Evolutionary conservation across 2,797 vertebrate species (phyloP), one percentile per base, ranked within the genome.

Genomic region (Novumbra hubbsi): DNA sequence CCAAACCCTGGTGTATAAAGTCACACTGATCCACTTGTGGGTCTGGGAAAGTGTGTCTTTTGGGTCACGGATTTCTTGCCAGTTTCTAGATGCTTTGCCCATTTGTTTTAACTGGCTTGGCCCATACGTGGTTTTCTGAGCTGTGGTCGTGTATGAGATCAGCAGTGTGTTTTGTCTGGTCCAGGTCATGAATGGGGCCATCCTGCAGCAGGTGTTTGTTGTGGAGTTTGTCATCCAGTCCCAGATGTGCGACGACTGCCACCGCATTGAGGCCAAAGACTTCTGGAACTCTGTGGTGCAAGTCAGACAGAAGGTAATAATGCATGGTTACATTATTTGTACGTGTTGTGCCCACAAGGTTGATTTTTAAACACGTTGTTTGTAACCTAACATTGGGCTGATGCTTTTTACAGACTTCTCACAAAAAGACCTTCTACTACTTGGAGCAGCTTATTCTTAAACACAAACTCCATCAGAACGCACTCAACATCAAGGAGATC

Each of bases 401-500:
- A 12, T 65, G 17, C 48, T 32, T 52, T 7, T 24, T 88, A 79
- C 86, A 99, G 98, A 97, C 96, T 21, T 69, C 89, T 76, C 98
- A 99, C 90, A 99, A 98, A 88, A 99, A 99, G 90, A 99, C 98
- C 0, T 99, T 99, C 89, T 99, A 94, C 86, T 99, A 99, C 82
- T 85, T 99, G 84, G 98, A 99, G 80, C 98, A 99, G 88, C 91
- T 97, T 89, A 97, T 99, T 88, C 91, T 99, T 69, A 99, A 99
- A 81, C 96, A 99, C 81, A 96, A 94, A 85, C 94, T 99, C 76
- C 96, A 99, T 78, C 95, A 97, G 84, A 98, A 96, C 79, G 91
- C 95, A 0, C 95, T 99, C 41, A 96, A 96, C 83, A 97, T 99
- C 85, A 99, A 98, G 86, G 98, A 99, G 88, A 98, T 98, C 80